Conservation (phyloP, 2,797 vertebrate genomes). For the Xerus rutilus region DNA sequence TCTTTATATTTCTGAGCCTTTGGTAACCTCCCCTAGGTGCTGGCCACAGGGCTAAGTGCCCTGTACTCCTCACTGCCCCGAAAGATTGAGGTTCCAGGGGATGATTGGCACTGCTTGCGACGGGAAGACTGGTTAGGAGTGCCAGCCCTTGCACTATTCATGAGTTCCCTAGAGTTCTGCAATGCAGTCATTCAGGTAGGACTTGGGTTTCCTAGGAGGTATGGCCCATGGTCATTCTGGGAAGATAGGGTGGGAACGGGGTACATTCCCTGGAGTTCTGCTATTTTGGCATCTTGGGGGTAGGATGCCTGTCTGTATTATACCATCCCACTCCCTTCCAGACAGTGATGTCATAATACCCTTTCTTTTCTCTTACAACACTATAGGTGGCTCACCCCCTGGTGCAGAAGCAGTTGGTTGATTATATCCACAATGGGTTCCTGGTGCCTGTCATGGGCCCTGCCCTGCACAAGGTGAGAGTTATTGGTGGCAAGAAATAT, state of each 20-base stretch:
- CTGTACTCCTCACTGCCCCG: conserved; percentile 98
- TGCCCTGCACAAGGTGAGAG: conserved; percentile 91
- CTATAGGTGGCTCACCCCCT: conserved; percentile 93
- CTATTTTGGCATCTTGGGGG: background rate
- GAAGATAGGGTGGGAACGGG: background rate
- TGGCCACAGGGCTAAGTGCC: conserved; percentile 97
- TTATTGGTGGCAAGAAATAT: conserved; percentile 38
- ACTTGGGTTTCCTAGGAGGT: background rate
- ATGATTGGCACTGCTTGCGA: conserved; percentile 97
- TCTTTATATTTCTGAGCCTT: conserved; percentile 27
- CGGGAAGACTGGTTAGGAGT: conserved; percentile 97
- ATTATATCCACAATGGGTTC: conserved; percentile 98
- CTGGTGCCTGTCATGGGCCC: conserved; percentile 97
- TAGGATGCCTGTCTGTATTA: background rate
- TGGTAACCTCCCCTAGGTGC: conserved; percentile 89
- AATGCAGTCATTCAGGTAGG: conserved; percentile 96
- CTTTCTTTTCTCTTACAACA: background rate
- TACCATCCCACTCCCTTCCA: background rate
- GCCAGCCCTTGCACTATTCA: conserved; percentile 96
- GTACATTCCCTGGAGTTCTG: conserved; percentile 23
- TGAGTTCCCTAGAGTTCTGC: conserved; percentile 99
- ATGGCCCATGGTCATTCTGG: conserved; percentile 49
- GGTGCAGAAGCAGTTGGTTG: conserved; percentile 96
- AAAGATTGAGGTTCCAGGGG: conserved; percentile 96
- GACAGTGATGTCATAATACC: background rate